Base-by-base conservation (phyloP, 2,888 invertebrate species). In the Pyralis farinalis region DNA sequence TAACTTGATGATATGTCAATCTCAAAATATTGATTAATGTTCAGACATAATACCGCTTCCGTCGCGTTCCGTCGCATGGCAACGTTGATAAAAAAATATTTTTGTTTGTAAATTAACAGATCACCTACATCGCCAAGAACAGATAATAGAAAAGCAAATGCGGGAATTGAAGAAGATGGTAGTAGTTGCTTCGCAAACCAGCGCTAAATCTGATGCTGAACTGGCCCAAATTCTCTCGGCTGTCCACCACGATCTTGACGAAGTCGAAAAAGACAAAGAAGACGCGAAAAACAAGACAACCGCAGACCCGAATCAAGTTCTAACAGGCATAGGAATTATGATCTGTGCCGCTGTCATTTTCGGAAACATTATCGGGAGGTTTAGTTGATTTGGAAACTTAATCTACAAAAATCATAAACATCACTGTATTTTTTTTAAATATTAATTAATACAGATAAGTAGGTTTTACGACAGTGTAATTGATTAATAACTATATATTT, bases 181-280 rank as follows among this genome's bases (percentile, higher is more conserved):
- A 0, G 49, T 77, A 0, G 58, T 63, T 0, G 84, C 86, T 0
- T 80, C 88, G 0, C 77, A 78, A 20, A 68, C 64, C 2, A 85
- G 83, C 46, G 75, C 81, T 0, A 75, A 76, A 48, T 87, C 88
- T 0, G 89, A 88, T 44, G 81, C 81, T 0, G 77, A 82, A 31
- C 51, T 89, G 1, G 73, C 84, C 0, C 82, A 81, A 50, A 85
- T 75, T 0, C 47, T 89, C 0, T 73, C 78, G 0, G 77, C 54
- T 0, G 88, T 87, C 3, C 85, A 87, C 10, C 85, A 84, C 0
- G 86, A 85, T 2, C 34, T 84, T 3, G 87, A 84, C 38, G 84
- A 85, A 0, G 73, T 63, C 0, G 77, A 79, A 1, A 70, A 61
- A 1, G 68, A 68, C 0, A 62, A 67, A 3, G 64, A 61, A 0